Evolutionary conservation across 1,140 invertebrate species (phyloP).

Genomic region (Ceratina calcarata): DNA sequence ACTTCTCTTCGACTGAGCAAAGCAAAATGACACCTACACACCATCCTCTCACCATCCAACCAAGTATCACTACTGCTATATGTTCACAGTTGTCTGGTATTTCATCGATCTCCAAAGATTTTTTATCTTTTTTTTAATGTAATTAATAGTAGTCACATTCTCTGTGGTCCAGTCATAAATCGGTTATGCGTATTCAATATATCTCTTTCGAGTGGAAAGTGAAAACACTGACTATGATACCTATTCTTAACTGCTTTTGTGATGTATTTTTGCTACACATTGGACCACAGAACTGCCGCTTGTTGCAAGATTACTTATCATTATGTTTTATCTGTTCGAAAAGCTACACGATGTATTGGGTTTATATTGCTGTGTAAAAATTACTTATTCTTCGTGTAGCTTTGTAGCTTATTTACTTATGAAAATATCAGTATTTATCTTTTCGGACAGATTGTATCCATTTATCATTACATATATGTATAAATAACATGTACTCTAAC

Average conservation of each 20-base stretch:
- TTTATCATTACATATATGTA: conserved; percentile 42
- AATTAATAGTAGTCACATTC: conserved; percentile 36
- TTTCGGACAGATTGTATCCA: conserved; percentile 38
- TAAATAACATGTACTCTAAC: conserved; percentile 66
- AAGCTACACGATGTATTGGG: too few species aligned
- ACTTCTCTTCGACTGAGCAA: conserved; percentile 78
- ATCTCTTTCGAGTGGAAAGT: conserved; percentile 5
- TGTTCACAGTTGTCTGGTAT: conserved; percentile 80
- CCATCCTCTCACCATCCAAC: conserved; percentile 78
- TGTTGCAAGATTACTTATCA: not conserved
- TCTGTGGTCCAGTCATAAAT: conserved; percentile 22
- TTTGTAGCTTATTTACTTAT: too few species aligned
- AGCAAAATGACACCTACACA: conserved; percentile 79
- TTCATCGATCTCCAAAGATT: conserved; percentile 79
- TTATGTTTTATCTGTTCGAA: too few species aligned
- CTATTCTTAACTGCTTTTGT: not conserved
- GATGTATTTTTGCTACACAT: not conserved
- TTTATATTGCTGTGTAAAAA: too few species aligned
- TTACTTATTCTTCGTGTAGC: too few species aligned
- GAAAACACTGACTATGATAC: not conserved
- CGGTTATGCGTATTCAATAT: conserved; percentile 3
- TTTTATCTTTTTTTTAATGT: conserved; percentile 70
- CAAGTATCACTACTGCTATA: conserved; percentile 77
- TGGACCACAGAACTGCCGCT: conserved; percentile 55
- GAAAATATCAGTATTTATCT: too few species aligned